Conservation (phyloP, 2,888 invertebrate species). For the Hetaerina titia region DNA sequence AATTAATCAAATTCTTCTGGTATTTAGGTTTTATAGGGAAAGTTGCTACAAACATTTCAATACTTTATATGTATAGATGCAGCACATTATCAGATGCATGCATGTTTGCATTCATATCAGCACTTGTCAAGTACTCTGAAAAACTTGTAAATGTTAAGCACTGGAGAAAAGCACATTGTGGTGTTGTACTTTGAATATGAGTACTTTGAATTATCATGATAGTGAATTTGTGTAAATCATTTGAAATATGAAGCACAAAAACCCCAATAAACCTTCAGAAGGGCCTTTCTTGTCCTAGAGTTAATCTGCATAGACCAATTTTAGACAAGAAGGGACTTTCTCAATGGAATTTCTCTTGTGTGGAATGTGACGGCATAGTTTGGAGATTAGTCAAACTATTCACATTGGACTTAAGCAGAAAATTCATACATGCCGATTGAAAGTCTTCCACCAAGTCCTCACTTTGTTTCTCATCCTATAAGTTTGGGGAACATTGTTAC, state of each 20-base stretch:
- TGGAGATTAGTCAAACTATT: conserved; percentile 1
- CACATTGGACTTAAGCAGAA: neutral
- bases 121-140: conserved; percentile 15
- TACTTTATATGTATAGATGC: conserved; percentile 27
- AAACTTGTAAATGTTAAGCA: conserved; percentile 9
- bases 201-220: neutral
- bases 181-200: neutral
- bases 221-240: conserved; percentile 30
- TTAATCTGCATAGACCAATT: neutral
- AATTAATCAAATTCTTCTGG: conserved; percentile 37
- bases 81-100: conserved; percentile 19
- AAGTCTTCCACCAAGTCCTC: neutral
- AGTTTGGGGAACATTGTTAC: conserved; percentile 30
- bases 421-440: neutral
- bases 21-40: conserved; percentile 40
- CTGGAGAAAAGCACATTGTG: conserved; percentile 12
- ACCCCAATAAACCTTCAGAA: neutral
- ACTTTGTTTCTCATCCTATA: conserved; percentile 20
- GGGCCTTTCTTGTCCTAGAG: neutral
- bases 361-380: neutral
- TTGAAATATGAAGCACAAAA: conserved; percentile 7
- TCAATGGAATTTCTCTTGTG: neutral
- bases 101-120: conserved; percentile 47
- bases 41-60: conserved; percentile 25
- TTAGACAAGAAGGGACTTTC: neutral